Base-by-base conservation (phyloP, 2,113 vertebrate genomes). In the Calyptomena viridis region DNA sequence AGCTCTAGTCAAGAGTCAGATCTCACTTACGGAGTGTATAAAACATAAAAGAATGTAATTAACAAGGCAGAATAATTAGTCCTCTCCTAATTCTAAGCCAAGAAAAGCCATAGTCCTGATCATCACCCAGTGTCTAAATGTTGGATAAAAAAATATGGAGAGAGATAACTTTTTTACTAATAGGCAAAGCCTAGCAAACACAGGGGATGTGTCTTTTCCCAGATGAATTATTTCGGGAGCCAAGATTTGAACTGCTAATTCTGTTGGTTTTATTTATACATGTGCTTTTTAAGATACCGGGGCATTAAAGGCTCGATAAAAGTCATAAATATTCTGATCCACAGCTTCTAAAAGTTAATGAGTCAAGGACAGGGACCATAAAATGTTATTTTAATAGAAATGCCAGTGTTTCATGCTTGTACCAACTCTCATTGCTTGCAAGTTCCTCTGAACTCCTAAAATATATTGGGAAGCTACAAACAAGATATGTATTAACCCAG, bases 401-500 rank as follows among this genome's bases (percentile, higher is more conserved):
- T 15, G 28, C 33, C 17, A 37, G 42, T 49, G 22, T 67, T 67
- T 15, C 28, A 7, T 53, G 17, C 3, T 72, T 63, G 30, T n/a
- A 46, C 7, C 33, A 42, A 4, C 18, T 33, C 31, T 59, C 58
- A 64, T 50, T 25, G 5, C 35, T 55, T 79, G 9, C 14, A 68
- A 44, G 35, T 11, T 84, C 58, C 12, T 59, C 14, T 35, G 62
- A 83, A 46, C 6, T 30, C 9, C 28, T 72, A 31, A 79, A 91
- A 68, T 10, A 50, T 31, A 33, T 14, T 46, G 20, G 19, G 37
- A 87, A 93, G 30, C 6, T 47, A n/a, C 27, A 79, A 46, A 42
- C 0, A 5, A 9, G 35, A 46, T 12, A 5, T 22, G 11, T 3
- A 31, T 3, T 14, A 71, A 49, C 4, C 2, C 31, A 58, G 55